These are phyloP conservation scores for Daktulosphaira vitifoliae DNA, from an alignment of 1,140 invertebrate genomes.

Conservation along the genomic window DNA sequence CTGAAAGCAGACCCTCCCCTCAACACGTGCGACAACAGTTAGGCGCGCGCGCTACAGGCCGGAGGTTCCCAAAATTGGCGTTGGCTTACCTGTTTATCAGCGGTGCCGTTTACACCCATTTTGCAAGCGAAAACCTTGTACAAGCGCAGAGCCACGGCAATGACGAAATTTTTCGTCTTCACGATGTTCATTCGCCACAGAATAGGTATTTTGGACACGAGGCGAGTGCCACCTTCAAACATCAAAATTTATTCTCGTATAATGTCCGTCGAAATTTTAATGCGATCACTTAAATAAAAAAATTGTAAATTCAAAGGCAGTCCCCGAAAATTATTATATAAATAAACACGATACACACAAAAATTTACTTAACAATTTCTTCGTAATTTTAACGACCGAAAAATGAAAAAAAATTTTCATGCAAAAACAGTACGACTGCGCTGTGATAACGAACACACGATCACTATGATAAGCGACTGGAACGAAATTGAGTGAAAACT, in stretches of 20 bases:
- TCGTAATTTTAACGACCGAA: too few relatives aligned
- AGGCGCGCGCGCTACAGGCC: neutral
- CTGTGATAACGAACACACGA: neutral
- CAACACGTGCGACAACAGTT: too few relatives aligned
- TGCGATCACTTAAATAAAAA: too few relatives aligned
- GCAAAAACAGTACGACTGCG: neutral
- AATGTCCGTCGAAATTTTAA: too few relatives aligned
- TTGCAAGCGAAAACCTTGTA: conserved; percentile 20
- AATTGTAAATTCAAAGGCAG: too few relatives aligned
- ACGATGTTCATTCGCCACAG: conserved; percentile 15
- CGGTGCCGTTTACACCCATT: conserved; percentile 7
- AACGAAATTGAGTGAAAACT: conserved; percentile 5
- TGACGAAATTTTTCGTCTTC: conserved; percentile 21
- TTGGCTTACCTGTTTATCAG: conserved; percentile 20
- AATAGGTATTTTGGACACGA: neutral
- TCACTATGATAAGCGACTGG: conserved; percentile 4
- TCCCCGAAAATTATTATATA: too few relatives aligned
- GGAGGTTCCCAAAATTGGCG: conserved; percentile 4
- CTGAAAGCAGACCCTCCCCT: too few relatives aligned
- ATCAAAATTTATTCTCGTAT: too few relatives aligned
- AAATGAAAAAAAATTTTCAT: too few relatives aligned
- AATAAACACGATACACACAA: too few relatives aligned
- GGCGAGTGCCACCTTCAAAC: neutral
- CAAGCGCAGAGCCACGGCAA: conserved; percentile 6
- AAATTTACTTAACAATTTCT: too few relatives aligned